Evolutionary conservation across 1,140 invertebrate species (phyloP), one percentile per base, ranked within the genome.

Genomic region (Neelides sp.): DNA sequence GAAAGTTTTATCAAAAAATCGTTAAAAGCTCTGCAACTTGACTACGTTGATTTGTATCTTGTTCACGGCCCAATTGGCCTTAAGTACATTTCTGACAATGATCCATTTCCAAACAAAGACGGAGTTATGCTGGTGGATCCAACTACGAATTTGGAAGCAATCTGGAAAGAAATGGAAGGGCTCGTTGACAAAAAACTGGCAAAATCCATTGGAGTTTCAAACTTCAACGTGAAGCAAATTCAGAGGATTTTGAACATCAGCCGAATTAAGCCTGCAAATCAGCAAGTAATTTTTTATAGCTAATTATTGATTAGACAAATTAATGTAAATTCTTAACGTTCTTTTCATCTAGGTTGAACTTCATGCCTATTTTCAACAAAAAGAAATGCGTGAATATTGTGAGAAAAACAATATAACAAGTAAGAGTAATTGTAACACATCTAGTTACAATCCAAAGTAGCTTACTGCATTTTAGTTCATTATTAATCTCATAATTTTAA

Each of bases 41-140:
- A 82, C 48, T 92, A 91, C 63, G 65, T 92, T 2, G 88, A 93
- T 63, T 70, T 92, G 48, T 91, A 70, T 55, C 55, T 73, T 1
- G 63, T 71, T 22, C 68, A 73, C 55, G 51, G 55, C 4, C 71
- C 71, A 8, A 50, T 64, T 15, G 64, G 64, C 0, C 48, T 64
- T 5, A 57, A 60, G 28, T 64, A 62, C 45, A 54, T 54, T 47
- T 34, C 53, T 36, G 54, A 60, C 10, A 19, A 42, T n/a, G 35
- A 56, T 23, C 34, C 55, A 30, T 30, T 56, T 13, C 49, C 58
- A 13, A 53, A 39, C n/a, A n/a, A n/a, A 23, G 44, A 51, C 22
- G 44, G 54, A 4, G 40, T 40, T n/a, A 23, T 62, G 4, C 32
- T 39, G 1, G 19, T 59, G 4, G 61, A 64, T 20, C 15, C 24